phyloP scores from a whole-genome alignment of 2,797 vertebrate species.

The Acanthopagrus latus region DNA sequence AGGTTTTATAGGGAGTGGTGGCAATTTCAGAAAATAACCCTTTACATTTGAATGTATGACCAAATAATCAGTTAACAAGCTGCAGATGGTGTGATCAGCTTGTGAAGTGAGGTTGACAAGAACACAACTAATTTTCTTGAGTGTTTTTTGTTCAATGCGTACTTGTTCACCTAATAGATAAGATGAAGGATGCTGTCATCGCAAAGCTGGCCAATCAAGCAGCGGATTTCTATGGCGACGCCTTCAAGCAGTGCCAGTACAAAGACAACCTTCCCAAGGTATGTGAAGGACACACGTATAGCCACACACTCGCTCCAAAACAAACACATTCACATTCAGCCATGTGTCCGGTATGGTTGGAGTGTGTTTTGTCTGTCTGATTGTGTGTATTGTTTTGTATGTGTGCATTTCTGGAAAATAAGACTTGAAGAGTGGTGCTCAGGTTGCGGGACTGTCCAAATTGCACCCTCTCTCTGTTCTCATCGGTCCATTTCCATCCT shows the following conservation, averaged over 20 bases:
- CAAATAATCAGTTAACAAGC: not conserved
- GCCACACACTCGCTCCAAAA: constrained; percentile 15
- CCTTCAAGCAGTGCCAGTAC: constrained; percentile 98
- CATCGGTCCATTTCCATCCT: constrained; percentile 70
- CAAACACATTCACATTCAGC: constrained; percentile 9
- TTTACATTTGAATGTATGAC: not conserved
- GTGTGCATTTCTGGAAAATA: constrained; percentile 37
- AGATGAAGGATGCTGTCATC: constrained; percentile 98
- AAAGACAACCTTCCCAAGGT: constrained; percentile 99
- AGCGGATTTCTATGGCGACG: constrained; percentile 97
- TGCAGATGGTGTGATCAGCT: not conserved
- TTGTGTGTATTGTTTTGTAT: constrained; percentile 44
- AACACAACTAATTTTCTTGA: not conserved
- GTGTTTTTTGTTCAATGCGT: constrained; percentile 1
- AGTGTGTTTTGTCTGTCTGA: constrained; percentile 42
- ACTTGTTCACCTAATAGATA: constrained; percentile 84
- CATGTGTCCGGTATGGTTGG: constrained; percentile 27
- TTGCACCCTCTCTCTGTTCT: constrained; percentile 59
- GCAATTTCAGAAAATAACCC: not conserved
- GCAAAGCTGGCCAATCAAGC: constrained; percentile 98
- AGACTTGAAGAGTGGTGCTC: constrained; percentile 20
- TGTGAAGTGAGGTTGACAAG: not conserved
- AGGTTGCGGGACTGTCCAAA: constrained; percentile 60
- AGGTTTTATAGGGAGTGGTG: constrained; percentile 11
- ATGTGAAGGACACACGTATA: constrained; percentile 67